These are phyloP conservation scores for Aporrectodea caliginosa DNA, from an alignment of 1,140 invertebrate genomes.

Conservation along the genomic window DNA sequence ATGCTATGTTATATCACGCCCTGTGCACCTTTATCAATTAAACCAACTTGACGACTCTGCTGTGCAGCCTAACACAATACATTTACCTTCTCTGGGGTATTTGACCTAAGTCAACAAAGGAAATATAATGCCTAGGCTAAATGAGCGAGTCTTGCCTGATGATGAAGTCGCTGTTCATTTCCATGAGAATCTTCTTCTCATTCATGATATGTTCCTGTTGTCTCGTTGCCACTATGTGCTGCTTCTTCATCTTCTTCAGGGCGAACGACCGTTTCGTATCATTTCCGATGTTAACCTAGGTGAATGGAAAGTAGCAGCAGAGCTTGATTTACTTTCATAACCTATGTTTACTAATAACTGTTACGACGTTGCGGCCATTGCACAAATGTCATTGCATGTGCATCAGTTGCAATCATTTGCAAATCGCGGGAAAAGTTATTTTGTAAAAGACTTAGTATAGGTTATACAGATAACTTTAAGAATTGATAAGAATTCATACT, in stretches of 20 bases:
- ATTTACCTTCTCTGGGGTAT: neutral
- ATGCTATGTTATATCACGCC: no score
- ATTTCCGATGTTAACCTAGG: neutral
- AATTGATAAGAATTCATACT: no score
- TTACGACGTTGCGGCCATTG: neutral
- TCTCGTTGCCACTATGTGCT: conserved; percentile 85
- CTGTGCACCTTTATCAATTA: no score
- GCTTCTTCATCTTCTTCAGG: conserved; percentile 86
- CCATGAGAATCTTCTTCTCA: conserved; percentile 77
- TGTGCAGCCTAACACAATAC: neutral
- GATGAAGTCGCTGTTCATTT: conserved; percentile 78
- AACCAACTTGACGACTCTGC: no score
- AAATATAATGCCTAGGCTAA: neutral
- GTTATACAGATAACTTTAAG: neutral
- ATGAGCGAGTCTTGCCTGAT: conserved; percentile 63
- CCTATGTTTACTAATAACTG: no score
- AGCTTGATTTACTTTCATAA: no score
- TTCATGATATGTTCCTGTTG: conserved; percentile 89
- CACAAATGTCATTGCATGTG: neutral
- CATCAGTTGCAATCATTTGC: neutral
- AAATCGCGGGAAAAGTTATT: neutral
- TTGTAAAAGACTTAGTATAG: neutral
- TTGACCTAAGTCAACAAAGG: neutral
- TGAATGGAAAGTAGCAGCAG: neutral
- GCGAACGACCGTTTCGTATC: conserved; percentile 80